phyloP scores from a whole-genome alignment of 2,113 vertebrate species.

The Aepyceros melampus region DNA sequence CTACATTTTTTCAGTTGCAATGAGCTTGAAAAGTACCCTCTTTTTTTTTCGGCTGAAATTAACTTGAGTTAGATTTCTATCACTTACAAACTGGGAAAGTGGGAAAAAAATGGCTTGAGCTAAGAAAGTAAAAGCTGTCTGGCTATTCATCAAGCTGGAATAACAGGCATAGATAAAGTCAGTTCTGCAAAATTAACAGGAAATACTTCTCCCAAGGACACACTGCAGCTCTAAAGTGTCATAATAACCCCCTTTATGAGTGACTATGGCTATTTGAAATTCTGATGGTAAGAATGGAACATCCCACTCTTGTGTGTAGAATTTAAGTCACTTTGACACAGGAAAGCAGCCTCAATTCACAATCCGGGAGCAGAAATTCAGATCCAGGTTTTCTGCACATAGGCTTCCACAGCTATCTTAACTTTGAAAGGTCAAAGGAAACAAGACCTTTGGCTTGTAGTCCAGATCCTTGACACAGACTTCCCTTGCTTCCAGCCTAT shows the following conservation, averaged over 20 bases:
- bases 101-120: not conserved
- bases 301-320: not conserved
- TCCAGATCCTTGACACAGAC: not conserved
- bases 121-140: not conserved
- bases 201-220: not conserved
- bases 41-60: not conserved
- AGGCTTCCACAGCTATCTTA: not conserved
- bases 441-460: not conserved
- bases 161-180: not conserved
- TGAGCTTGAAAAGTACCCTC: not conserved
- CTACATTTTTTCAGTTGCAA: not conserved
- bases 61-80: constrained; percentile 22
- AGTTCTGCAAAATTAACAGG: not conserved
- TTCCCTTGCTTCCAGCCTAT: not conserved
- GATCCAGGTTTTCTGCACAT: not conserved
- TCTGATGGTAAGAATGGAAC: not conserved
- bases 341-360: not conserved
- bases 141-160: not conserved
- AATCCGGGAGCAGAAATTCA: not conserved
- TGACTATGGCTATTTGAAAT: not conserved
- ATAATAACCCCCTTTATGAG: not conserved
- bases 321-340: not conserved
- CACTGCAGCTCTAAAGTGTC: not conserved
- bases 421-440: not conserved
- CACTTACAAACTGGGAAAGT: not conserved